Evolutionary conservation across 2,797 vertebrate genomes (phyloP), one percentile per base, ranked within the genome.

Genomic region (Lutjanus campechanus): DNA sequence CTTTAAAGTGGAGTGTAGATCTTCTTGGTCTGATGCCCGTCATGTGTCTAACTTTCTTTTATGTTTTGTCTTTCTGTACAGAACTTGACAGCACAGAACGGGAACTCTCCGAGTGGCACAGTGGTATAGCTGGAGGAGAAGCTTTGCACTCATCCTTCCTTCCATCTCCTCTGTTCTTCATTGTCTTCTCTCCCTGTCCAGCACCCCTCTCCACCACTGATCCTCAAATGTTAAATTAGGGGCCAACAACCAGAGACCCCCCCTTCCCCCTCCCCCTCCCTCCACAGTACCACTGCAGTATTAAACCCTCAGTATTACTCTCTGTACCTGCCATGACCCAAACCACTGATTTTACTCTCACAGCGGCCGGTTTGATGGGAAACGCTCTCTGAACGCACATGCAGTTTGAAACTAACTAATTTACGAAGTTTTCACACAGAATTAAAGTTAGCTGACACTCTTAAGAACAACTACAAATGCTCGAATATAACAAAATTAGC

Each of bases 41-140:
- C 6, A 0, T 36, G 10, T 61, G 46, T 77, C 73, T 89, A 64
- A 88, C 82, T 53, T 13, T 36, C 41, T 6, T 54, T 66, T 59
- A 15, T 82, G 29, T 77, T 54, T 61, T 84, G 12, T 73, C 64
- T 73, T 11, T 77, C 69, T 49, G 11, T 76, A 44, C 93, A 96
- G 94, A 95, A 91, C 79, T 69, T 96, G 91, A 90, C 96, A 64
- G 95, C 97, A 90, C 97, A 98, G 90, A 97, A 97, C 16, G 96
- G 96, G 72, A 97, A 93, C 93, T 98, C 97, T 73, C 97, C 97
- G 0, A 97, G 96, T 8, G 97, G 97, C 89, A 98, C 97, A 0
- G 97, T 98, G 85, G 97, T 98, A 95, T 98, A 97, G 94, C 93
- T 83, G 86, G 67, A 91, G 83, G 85, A 73, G 85, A 89, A 83